These are phyloP conservation scores for Hormiphora californensis DNA, from an alignment of 37 sponge, comb jelly and placozoan genomes.

Conservation along the genomic window DNA sequence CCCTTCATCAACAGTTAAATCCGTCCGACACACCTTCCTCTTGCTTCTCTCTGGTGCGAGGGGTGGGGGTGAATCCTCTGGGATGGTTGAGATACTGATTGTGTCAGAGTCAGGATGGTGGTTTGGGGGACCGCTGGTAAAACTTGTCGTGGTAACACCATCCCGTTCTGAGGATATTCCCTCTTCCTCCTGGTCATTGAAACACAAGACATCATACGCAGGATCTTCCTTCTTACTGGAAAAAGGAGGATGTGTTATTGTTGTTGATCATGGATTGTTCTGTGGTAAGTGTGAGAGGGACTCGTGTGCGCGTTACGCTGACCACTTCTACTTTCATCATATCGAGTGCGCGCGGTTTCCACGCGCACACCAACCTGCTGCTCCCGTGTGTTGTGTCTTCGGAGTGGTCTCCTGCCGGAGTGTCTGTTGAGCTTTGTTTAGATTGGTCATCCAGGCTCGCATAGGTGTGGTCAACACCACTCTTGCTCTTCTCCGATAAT, in stretches of 20 bases:
- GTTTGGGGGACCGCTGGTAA: background rate
- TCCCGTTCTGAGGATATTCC: background rate
- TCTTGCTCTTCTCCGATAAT: constrained; percentile 18
- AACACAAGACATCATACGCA: constrained; percentile 21
- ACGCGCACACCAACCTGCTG: too few species aligned
- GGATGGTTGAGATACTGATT: background rate
- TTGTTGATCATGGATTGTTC: background rate
- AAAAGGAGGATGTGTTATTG: background rate
- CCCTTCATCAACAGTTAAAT: background rate
- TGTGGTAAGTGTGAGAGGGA: background rate
- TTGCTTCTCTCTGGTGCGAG: background rate
- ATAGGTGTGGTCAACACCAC: constrained; percentile 2
- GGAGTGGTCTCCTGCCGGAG: background rate
- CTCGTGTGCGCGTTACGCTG: background rate
- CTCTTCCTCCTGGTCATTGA: background rate
- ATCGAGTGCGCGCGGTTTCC: background rate
- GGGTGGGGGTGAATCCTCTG: background rate
- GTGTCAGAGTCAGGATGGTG: background rate
- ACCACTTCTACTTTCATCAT: background rate
- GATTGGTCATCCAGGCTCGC: background rate
- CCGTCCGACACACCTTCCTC: constrained; percentile 41
- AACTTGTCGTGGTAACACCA: too few species aligned
- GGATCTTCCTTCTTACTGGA: constrained; percentile 50
- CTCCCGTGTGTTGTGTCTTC: too few species aligned
- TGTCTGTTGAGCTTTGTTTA: background rate